Percentiles rank a stretch among this genome's conserved stretches.
Conservation (phyloP, 2,888 invertebrate species). For the Coenonympha glycerion region DNA sequence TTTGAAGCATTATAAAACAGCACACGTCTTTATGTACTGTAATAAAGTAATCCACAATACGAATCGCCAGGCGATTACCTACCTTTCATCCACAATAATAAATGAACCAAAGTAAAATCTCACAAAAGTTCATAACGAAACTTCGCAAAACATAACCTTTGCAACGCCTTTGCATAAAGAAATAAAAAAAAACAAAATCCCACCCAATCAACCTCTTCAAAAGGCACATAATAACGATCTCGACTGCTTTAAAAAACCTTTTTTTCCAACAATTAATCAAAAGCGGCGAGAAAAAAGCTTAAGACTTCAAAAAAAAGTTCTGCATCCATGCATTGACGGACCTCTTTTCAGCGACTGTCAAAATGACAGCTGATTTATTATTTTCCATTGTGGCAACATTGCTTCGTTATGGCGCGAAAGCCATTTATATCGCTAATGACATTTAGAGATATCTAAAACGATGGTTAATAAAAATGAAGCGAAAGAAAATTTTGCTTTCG, state of each 20-base stretch:
- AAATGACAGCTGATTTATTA: conserved; percentile 71
- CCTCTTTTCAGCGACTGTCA: conserved; percentile 70
- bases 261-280: conserved; percentile 62
- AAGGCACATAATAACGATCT: conserved; percentile 25
- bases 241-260: conserved; percentile 23
- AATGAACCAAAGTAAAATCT: neutral
- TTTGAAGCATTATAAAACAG: too few species aligned
- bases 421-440: conserved; percentile 70
- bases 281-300: conserved; percentile 42
- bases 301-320: conserved; percentile 64
- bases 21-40: too few species aligned
- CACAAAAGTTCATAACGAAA: neutral
- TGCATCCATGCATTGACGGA: conserved; percentile 70
- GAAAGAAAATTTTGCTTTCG: conserved; percentile 34
- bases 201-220: conserved; percentile 24
- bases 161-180: conserved; percentile 7
- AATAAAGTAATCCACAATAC: too few species aligned
- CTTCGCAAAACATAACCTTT: conserved; percentile 3
- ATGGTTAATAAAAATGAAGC: conserved; percentile 45
- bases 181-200: conserved; percentile 18
- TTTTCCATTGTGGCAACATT: conserved; percentile 66
- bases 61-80: neutral
- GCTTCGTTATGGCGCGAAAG: conserved; percentile 68
- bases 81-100: neutral
- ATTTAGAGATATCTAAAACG: conserved; percentile 63